Evolutionary conservation across 2,888 invertebrate species (phyloP).

Genomic region (Caenorhabditis sp.): DNA sequence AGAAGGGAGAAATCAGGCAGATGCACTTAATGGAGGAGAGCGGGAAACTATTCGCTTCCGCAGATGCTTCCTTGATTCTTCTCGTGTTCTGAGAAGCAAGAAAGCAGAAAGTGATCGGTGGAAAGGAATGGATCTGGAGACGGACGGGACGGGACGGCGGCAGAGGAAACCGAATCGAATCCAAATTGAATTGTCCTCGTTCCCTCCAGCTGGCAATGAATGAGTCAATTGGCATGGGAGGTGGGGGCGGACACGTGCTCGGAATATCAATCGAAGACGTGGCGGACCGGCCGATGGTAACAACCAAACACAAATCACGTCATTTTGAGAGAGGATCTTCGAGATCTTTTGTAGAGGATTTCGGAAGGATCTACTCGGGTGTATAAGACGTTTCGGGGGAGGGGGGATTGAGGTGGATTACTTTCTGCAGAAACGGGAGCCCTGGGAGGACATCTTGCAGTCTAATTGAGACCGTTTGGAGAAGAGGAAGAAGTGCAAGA

Average conservation of each 20-base stretch:
- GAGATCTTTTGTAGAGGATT: too few species aligned
- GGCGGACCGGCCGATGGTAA: not conserved
- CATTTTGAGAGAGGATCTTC: not conserved
- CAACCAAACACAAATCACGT: conserved; percentile 29
- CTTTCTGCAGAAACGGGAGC: not conserved
- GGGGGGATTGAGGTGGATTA: conserved; percentile 5
- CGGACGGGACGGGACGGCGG: not conserved
- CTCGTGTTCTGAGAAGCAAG: not conserved
- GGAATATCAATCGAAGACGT: conserved; percentile 15
- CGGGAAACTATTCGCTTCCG: conserved; percentile 6
- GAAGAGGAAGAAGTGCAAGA: not conserved
- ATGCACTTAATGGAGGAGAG: conserved; percentile 36
- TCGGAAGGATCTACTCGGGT: not conserved
- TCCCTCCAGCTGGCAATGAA: not conserved
- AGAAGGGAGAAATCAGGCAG: conserved; percentile 26
- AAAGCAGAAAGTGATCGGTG: not conserved
- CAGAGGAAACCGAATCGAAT: not conserved
- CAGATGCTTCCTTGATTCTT: not conserved
- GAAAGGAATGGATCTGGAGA: conserved; percentile 3
- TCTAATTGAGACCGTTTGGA: conserved; percentile 1
- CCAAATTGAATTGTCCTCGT: conserved; percentile 29
- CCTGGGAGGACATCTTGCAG: not conserved
- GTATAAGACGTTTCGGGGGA: conserved; percentile 16
- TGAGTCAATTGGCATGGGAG: conserved; percentile 18
- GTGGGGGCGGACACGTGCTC: conserved; percentile 15